Conservation (phyloP, 2,113 vertebrate genomes). For the Cebus imitator region DNA sequence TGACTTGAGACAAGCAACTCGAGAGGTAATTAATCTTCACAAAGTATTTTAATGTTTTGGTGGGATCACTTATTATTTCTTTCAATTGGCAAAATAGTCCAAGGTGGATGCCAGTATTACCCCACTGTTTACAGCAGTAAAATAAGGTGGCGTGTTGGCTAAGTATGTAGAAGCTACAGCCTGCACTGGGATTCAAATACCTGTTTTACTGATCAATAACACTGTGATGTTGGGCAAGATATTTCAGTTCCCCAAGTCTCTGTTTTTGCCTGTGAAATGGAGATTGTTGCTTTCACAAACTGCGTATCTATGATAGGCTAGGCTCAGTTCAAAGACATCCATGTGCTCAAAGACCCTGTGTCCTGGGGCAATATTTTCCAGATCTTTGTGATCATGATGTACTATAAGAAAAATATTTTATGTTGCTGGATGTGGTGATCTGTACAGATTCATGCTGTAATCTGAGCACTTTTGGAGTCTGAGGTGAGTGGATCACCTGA, state of each 20-base stretch:
- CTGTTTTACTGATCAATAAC: too few species aligned
- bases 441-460: too few species aligned
- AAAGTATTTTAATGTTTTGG: neutral
- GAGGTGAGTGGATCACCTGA: too few species aligned
- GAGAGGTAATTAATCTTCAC: neutral
- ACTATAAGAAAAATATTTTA: neutral
- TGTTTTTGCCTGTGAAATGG: neutral
- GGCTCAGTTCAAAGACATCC: neutral
- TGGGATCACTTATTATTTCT: neutral
- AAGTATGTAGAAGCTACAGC: neutral
- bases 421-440: fast-evolving
- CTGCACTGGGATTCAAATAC: neutral
- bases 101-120: neutral
- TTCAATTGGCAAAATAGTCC: neutral
- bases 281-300: neutral
- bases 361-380: neutral
- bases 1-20: neutral
- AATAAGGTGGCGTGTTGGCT: neutral
- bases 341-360: neutral
- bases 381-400: neutral
- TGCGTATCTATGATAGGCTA: neutral
- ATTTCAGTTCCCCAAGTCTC: neutral
- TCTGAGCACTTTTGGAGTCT: too few species aligned
- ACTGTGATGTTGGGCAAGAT: neutral
- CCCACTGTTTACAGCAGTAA: neutral